Base-by-base conservation (phyloP, 2,113 vertebrate species). In the Orthonyx spaldingii region DNA sequence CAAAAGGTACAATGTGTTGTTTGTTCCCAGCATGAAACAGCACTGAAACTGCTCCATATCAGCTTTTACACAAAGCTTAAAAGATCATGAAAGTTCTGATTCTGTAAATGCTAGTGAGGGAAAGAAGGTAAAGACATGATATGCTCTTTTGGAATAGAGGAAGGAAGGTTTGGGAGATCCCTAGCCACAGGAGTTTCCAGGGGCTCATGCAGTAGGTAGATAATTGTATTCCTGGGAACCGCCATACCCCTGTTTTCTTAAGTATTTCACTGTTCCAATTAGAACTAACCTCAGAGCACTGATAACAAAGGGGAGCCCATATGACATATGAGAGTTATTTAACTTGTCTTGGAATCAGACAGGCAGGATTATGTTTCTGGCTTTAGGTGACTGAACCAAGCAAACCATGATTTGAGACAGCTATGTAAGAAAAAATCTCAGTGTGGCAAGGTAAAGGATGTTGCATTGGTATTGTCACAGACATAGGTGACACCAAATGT, bases 261-360 rank as follows among this genome's bases (percentile, higher is more conserved):
- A 95, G 89, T 89, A 95, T 94, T 95, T 95, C 63, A 53, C 77
- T 84, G 68, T 68, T 92, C 91, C 93, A 92, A 89, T 95, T 96
- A 96, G 92, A 93, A 69, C n/a, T 72, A 92, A 92, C 66, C 78
- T 92, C 69, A 68, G 85, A 81, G 77, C n/a, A 75, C 32, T 80
- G 46, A 77, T 83, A 95, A 96, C 76, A 90, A 97, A 92, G 80
- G 16, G 70, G 13, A 93, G 74, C 30, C 72, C 69, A 75, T 60
- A 74, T 90, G 84, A 95, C 27, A 3, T 89, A 77, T 60, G 66
- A 83, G 70, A 92, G 53, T 88, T 94, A 86, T 91, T 94, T 93
- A 92, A 95, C 59, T 82, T 83, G 52, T 85, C 80, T 85, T 60
- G n/a, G 56, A 93, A 78, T 94, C 85, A 86, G 76, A 84, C 39